Evolutionary conservation across 2,797 vertebrate species (phyloP).

Genomic region (Sebastes aleutianus): DNA sequence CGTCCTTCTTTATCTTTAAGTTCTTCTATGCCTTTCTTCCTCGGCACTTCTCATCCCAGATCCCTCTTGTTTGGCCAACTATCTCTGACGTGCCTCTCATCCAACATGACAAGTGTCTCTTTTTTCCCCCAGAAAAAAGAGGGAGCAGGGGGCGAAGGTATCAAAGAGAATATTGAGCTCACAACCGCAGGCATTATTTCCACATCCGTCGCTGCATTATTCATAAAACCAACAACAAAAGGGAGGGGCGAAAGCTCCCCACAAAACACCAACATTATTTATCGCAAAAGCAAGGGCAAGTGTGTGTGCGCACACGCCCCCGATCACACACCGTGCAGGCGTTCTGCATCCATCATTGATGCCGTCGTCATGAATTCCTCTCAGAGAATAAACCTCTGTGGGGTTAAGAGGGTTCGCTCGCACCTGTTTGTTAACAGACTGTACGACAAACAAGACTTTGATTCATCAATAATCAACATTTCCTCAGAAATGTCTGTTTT

Average conservation of each 20-base stretch:
- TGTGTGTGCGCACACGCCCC: slow-evolving; percentile 14
- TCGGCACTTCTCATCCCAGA: slow-evolving; percentile 31
- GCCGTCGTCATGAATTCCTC: background rate
- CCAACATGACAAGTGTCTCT: slow-evolving; percentile 62
- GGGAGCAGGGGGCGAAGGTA: slow-evolving; percentile 61
- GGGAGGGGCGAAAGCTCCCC: slow-evolving; percentile 46
- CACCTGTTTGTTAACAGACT: slow-evolving; percentile 1
- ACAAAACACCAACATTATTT: slow-evolving; percentile 56
- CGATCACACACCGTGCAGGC: slow-evolving; percentile 3
- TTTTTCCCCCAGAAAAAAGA: slow-evolving; percentile 42
- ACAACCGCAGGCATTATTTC: slow-evolving; percentile 69
- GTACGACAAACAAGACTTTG: background rate
- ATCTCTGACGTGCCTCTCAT: slow-evolving; percentile 50
- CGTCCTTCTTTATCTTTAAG: slow-evolving; percentile 23
- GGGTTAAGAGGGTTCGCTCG: background rate
- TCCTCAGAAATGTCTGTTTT: background rate
- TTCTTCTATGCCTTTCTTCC: slow-evolving; percentile 21
- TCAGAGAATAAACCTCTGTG: background rate
- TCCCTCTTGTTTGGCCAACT: slow-evolving; percentile 52
- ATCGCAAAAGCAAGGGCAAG: slow-evolving; percentile 43
- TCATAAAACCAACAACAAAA: slow-evolving; percentile 73
- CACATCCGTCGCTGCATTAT: slow-evolving; percentile 73
- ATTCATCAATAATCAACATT: background rate
- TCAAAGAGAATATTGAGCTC: slow-evolving; percentile 77
- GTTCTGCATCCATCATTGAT: slow-evolving; percentile 34